Evolutionary conservation across 2,797 vertebrate species (phyloP), one percentile per base, ranked within the genome.

Genomic region (Sparus aurata): DNA sequence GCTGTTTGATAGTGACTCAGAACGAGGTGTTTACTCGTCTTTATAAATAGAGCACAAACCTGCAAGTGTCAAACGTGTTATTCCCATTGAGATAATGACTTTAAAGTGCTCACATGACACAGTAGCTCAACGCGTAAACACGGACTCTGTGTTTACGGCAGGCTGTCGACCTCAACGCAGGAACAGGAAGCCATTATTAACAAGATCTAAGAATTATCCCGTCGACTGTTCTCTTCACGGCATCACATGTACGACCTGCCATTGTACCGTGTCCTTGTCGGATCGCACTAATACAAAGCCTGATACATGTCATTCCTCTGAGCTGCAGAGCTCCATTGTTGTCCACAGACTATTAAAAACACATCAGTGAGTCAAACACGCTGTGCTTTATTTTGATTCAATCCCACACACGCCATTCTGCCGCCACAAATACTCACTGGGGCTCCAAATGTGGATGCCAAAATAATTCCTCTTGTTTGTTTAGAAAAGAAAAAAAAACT

Each of bases 71-170:
- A 22, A 64, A 59, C 67, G n/a, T n/a, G 27, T 52, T 62, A 34
- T 55, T 78, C 49, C 49, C 66, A 67, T 84, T 84, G 55, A 17
- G 47, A 41, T 80, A 77, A 89, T 25, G 60, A 53, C 45, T n/a
- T 59, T 45, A 77, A 66, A 63, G 61, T 59, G 53, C 3, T 23
- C 64, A 79, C 72, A 63, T 1, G 17, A 53, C 12, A 17, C 49
- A 0, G 61, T 2, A 6, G 52, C 62, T 38, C 38, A 71, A 30
- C 53, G 0, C 1, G 0, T 50, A 16, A 67, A 46, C 38, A 60
- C 5, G 1, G 20, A 9, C 13, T n/a, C 13, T 20, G 12, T 30
- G 43, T 43, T 43, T 57, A 46, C 47, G 6, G 30, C 6, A 7
- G 30, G 30, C 30, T 34, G 30, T 34, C 30, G n/a, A 18, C 18